Percentiles rank a stretch among this genome's conserved stretches.
phyloP scores from a whole-genome alignment of 2,888 invertebrate genomes.

The Ormyrus rosae region DNA sequence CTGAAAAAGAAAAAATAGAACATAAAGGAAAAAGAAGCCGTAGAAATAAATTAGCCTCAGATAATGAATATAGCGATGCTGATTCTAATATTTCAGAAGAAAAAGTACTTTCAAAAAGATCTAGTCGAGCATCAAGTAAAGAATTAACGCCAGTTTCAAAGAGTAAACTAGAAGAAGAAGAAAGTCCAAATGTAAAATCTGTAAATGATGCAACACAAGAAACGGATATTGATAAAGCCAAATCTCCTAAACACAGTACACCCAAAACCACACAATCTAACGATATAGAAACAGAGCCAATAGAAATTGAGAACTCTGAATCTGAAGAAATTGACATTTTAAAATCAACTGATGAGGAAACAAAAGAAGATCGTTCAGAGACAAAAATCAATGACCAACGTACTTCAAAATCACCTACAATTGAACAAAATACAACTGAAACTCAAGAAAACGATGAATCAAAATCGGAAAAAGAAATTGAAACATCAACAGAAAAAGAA shows the following conservation, averaged over 20 bases:
- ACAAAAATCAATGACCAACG: not conserved
- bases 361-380: conserved; percentile 37
- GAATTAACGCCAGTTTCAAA: conserved; percentile 32
- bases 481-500: not conserved
- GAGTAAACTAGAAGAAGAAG: conserved; percentile 40
- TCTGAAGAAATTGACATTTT: conserved; percentile 56
- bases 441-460: not conserved
- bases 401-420: not conserved
- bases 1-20: conserved; percentile 8
- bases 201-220: conserved; percentile 13
- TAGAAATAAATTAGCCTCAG: not conserved
- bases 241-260: not conserved
- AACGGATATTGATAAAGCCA: not conserved
- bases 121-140: conserved; percentile 49
- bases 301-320: conserved; percentile 44
- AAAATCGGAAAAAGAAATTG: conserved; percentile 19
- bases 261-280: conserved; percentile 26
- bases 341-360: conserved; percentile 55
- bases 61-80: conserved; percentile 29
- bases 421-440: conserved; percentile 5
- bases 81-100: conserved; percentile 33
- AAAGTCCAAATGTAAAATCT: conserved; percentile 22
- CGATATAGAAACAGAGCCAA: conserved; percentile 36
- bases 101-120: conserved; percentile 16
- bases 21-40: conserved; percentile 24